phyloP scores from a whole-genome alignment of 2,888 invertebrate species.

The Fabriciana adippe region DNA sequence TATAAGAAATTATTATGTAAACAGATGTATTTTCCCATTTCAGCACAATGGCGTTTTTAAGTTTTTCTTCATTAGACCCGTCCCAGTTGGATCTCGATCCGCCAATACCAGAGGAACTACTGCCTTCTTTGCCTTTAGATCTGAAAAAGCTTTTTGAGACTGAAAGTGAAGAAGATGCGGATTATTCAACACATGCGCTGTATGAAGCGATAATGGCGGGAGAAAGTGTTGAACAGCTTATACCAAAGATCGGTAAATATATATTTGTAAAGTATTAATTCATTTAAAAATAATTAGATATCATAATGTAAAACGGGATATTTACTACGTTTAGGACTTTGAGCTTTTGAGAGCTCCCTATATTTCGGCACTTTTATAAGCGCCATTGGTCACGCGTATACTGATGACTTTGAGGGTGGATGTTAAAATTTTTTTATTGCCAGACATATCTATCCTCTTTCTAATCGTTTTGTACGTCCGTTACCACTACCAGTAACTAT shows the following conservation, averaged over 20 bases:
- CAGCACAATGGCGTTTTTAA: conserved; percentile 68
- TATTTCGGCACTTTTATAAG: too few species aligned
- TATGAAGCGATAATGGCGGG: conserved; percentile 62
- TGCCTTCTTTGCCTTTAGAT: conserved; percentile 57
- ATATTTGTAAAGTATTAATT: background rate
- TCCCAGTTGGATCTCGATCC: conserved; percentile 50
- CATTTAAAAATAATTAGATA: background rate
- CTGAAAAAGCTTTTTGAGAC: conserved; percentile 52
- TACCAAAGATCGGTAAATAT: conserved; percentile 64
- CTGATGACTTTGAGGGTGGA: too few species aligned
- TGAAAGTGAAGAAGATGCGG: conserved; percentile 38
- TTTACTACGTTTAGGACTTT: too few species aligned
- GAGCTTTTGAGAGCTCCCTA: too few species aligned
- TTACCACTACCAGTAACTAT: too few species aligned
- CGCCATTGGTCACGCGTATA: too few species aligned
- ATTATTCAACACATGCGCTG: conserved; percentile 51
- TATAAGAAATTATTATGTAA: too few species aligned
- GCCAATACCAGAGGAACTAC: conserved; percentile 64
- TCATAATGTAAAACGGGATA: too few species aligned
- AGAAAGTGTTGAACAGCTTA: conserved; percentile 63
- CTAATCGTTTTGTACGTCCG: too few species aligned
- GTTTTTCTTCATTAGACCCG: conserved; percentile 52
- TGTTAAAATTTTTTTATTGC: too few species aligned
- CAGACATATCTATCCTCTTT: too few species aligned
- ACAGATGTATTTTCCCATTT: conserved; percentile 10